phyloP scores from a whole-genome alignment of 2,113 vertebrate genomes.

The Ailuropoda melanoleuca region DNA sequence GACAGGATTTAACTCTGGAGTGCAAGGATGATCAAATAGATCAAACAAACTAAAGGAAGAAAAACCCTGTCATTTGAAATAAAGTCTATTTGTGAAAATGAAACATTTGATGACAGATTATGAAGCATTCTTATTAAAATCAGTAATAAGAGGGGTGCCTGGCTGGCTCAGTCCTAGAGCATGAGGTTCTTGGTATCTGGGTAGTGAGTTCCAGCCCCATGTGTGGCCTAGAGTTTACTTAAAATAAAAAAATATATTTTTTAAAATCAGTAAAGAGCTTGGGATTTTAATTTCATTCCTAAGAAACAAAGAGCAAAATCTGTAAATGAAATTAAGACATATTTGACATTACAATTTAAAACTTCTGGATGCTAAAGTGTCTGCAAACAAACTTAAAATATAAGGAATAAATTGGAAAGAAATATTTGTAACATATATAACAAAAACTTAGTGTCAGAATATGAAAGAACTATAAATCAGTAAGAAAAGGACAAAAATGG shows the following conservation, averaged over 20 bases:
- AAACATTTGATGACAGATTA: not conserved
- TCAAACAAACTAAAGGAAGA: not conserved
- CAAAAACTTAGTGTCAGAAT: not conserved
- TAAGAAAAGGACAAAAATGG: not conserved
- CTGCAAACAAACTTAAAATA: not conserved
- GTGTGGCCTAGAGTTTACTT: not conserved
- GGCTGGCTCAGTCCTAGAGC: not conserved
- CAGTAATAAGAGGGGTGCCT: not conserved
- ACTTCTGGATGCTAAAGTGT: not conserved
- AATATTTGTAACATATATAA: not conserved
- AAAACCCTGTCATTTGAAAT: not conserved
- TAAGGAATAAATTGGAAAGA: not conserved
- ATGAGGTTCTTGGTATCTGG: not conserved
- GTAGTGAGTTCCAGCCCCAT: not conserved
- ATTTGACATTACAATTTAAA: not conserved
- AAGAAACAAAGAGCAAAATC: not conserved
- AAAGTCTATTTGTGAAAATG: not conserved
- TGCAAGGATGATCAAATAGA: not conserved
- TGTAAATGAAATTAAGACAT: not conserved
- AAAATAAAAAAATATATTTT: not conserved
- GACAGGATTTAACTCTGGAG: not conserved
- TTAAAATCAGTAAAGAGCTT: not conserved
- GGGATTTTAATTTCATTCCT: not conserved
- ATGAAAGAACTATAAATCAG: not conserved
- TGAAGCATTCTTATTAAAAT: not conserved